Conservation (phyloP, 2,888 invertebrate species). For the Gonocerus acuteangulatus region DNA sequence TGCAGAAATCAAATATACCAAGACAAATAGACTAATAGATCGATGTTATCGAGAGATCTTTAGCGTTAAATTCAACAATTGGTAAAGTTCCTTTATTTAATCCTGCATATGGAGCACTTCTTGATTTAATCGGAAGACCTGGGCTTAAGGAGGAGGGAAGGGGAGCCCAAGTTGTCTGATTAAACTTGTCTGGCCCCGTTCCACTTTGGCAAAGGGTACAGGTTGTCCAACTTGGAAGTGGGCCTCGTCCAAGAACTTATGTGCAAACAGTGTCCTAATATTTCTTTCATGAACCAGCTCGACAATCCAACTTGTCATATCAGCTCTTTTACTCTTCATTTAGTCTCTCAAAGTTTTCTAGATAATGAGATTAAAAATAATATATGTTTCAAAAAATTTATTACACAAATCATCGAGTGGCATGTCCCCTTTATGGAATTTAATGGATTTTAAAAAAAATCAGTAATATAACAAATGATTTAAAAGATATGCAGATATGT, state of each 20-base stretch:
- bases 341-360: not conserved
- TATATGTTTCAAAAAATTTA: too few relatives aligned
- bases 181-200: conserved; percentile 14
- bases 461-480: too few relatives aligned
- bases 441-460: too few relatives aligned
- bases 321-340: not conserved
- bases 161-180: not conserved
- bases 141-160: too few relatives aligned
- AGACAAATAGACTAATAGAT: too few relatives aligned
- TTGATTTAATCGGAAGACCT: not conserved
- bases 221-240: not conserved
- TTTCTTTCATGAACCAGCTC: not conserved
- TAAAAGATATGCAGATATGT: too few relatives aligned
- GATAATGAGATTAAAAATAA: too few relatives aligned
- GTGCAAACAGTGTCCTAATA: conserved; percentile 2
- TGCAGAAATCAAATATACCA: too few relatives aligned
- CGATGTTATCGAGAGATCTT: too few relatives aligned
- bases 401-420: too few relatives aligned
- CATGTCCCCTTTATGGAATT: too few relatives aligned
- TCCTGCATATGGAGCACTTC: not conserved
- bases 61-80: not conserved
- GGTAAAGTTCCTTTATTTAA: not conserved
- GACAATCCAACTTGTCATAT: not conserved
- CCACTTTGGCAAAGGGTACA: conserved; percentile 7
- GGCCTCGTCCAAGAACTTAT: conserved; percentile 1